These are phyloP conservation scores for Tricholaema leucomelas DNA, from an alignment of 2,113 vertebrate genomes.

Conservation along the genomic window DNA sequence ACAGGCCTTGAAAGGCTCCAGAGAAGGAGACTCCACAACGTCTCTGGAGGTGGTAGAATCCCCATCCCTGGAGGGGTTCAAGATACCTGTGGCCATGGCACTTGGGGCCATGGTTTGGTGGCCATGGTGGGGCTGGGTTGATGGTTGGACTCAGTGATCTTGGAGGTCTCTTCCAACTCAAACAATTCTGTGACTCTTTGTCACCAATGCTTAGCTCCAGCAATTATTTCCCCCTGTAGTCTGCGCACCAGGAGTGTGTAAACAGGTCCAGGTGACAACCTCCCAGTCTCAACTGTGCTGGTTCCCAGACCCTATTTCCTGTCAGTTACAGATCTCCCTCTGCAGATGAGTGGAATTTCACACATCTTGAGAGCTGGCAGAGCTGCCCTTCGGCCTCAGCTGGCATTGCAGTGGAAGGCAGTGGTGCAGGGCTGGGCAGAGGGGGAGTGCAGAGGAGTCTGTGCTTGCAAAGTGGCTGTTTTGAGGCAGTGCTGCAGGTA, in stretches of 20 bases:
- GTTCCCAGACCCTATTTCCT: background rate
- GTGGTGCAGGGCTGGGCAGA: background rate
- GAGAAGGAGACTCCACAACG: no score
- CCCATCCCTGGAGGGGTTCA: no score
- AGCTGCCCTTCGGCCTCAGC: background rate
- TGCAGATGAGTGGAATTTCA: background rate
- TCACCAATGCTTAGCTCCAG: background rate
- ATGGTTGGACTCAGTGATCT: no score
- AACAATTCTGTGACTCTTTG: background rate
- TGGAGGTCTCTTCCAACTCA: no score
- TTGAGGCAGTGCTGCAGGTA: background rate
- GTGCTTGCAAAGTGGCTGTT: background rate
- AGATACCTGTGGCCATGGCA: no score
- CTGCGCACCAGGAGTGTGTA: background rate
- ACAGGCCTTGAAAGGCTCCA: no score
- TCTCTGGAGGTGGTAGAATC: no score
- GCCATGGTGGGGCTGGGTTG: no score
- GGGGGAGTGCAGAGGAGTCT: background rate
- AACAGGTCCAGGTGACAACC: background rate
- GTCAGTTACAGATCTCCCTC: background rate
- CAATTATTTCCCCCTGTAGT: background rate
- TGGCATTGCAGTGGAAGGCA: background rate
- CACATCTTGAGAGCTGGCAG: background rate
- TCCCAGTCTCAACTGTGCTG: accelerated
- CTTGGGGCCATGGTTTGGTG: no score